Conservation (phyloP, 1,140 invertebrate genomes). For the Drosophila miranda region DNA sequence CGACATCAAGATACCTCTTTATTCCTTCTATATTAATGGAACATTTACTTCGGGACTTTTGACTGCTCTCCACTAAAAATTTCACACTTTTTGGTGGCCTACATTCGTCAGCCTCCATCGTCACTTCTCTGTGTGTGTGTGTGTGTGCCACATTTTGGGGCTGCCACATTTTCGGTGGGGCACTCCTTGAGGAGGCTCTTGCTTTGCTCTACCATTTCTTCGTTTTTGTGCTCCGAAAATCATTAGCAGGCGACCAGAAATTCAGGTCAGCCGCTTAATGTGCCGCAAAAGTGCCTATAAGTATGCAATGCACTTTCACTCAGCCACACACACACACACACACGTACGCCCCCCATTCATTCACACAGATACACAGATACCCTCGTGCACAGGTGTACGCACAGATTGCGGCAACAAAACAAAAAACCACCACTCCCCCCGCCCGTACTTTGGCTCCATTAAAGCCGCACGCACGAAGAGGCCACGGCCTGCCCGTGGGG, state of each 20-base stretch:
- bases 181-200: not conserved
- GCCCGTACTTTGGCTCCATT: conserved; percentile 47
- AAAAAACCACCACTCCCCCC: not conserved
- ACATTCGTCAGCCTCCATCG: no score
- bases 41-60: no score
- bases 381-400: conserved; percentile 6
- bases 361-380: no score
- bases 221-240: conserved; percentile 42
- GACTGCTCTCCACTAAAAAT: no score
- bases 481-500: conserved; percentile 48
- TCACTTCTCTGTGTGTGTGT: no score
- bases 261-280: conserved; percentile 72
- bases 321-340: conserved; percentile 10
- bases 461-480: conserved; percentile 57
- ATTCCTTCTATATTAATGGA: no score
- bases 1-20: no score
- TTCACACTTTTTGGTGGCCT: no score
- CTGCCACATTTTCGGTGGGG: no score
- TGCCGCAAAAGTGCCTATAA: conserved; percentile 74
- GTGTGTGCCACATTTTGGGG: no score
- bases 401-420: conserved; percentile 58
- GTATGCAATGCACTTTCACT: conserved; percentile 70
- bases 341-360: not conserved
- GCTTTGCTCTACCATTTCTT: conserved; percentile 10
- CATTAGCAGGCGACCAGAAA: conserved; percentile 54